Evolutionary conservation across 2,888 invertebrate genomes (phyloP), one percentile per base, ranked within the genome.

Genomic region (Clistopyga incitator): DNA sequence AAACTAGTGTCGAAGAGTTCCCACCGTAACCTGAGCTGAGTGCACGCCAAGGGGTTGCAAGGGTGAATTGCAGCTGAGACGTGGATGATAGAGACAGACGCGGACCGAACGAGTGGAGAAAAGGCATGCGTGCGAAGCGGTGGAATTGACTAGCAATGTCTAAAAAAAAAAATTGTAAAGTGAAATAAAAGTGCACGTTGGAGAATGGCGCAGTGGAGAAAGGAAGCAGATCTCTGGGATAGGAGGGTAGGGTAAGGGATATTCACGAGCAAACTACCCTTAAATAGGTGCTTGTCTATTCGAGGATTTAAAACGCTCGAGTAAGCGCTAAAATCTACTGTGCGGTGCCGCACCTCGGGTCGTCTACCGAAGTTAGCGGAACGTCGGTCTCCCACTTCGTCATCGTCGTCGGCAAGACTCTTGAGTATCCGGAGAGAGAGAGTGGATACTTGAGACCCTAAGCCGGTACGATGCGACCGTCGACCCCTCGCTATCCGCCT

Each of bases 281-380:
- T 77, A 78, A 89, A 87, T 84, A 86, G 85, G 85, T 85, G 84
- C 85, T 88, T 80, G 85, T 87, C 88, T 86, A 84, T 84, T 87
- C 83, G 87, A 89, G 84, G 86, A 88, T 88, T 89, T 87, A 86
- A 89, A 89, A 87, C 81, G 87, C 86, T 85, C 85, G 88, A 87
- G 88, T 90, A 89, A 90, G 90, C 90, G 88, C 84, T 90, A 88
- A 90, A 90, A 87, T 88, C 84, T 47, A 84, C 85, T 85, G 80
- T 78, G 86, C 70, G 78, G 84, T 77, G 87, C 85, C 85, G 84
- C 85, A 86, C 78, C 85, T 77, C 23, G n/a, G 64, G 38, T 56
- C 18, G 10, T 11, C 38, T 20, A 52, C 56, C 72, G 68, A 18
- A 64, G 50, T 71, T 52, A 20, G 64, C 29, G 11, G 29, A 65